Percentiles rank a stretch among this genome's conserved stretches.
Conservation (phyloP, 1,140 invertebrate species). For the Hycleus cichorii region DNA sequence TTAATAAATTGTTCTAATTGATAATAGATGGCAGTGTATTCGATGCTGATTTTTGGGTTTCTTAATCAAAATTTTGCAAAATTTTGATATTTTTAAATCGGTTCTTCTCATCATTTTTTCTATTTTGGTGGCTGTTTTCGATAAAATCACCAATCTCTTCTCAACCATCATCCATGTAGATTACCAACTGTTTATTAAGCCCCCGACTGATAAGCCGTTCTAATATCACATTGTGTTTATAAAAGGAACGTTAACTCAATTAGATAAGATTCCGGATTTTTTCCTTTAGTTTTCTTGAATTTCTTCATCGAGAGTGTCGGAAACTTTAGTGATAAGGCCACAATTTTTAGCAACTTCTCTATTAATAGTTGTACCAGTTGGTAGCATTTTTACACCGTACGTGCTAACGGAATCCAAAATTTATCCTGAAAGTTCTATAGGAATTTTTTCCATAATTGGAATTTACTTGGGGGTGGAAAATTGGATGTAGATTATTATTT, state of each 20-base stretch:
- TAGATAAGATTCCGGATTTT: constrained; percentile 74
- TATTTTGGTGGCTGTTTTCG: constrained; percentile 78
- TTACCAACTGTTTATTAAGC: constrained; percentile 75
- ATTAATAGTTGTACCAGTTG: constrained; percentile 72
- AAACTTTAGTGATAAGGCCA: constrained; percentile 78
- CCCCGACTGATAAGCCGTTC: constrained; percentile 61
- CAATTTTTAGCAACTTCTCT: constrained; percentile 73
- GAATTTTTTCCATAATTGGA: constrained; percentile 3
- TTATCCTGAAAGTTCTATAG: constrained; percentile 54
- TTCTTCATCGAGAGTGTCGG: constrained; percentile 63
- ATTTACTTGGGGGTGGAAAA: constrained; percentile 91
- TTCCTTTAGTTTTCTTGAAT: constrained; percentile 63
- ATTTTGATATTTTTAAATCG: no score
- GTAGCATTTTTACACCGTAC: constrained; percentile 79
- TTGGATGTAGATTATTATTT: constrained; percentile 58
- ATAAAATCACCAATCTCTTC: constrained; percentile 87
- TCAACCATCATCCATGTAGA: constrained; percentile 74
- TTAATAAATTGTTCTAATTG: no score
- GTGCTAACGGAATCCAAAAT: constrained; percentile 80
- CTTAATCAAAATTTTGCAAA: no score
- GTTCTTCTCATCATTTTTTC: constrained; percentile 60
- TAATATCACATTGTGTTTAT: constrained; percentile 60
- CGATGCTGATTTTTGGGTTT: no score
- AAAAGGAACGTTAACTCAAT: constrained; percentile 84
- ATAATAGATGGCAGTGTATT: no score